A percentile compares a stretch with the other conserved stretches of the same genome.
Evolutionary conservation across 2,113 vertebrate species (phyloP).

Genomic region (Microtus richardsoni): DNA sequence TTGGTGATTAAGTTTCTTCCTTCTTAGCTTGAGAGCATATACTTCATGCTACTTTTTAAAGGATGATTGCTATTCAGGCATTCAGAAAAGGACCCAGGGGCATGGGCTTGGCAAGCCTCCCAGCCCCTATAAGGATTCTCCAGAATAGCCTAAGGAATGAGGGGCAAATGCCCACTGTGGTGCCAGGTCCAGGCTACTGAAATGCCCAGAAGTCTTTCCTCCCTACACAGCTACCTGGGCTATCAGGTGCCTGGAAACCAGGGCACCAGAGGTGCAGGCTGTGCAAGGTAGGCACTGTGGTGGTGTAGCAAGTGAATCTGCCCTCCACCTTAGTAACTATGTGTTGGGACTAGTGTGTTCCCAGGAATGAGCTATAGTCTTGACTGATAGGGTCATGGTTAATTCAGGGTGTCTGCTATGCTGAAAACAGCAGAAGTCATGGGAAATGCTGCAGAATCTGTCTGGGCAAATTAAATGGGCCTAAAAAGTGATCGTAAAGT

Average conservation of each 20-base stretch:
- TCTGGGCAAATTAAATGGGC: not conserved
- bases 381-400: not conserved
- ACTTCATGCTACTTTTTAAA: not conserved
- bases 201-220: no score
- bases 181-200: no score
- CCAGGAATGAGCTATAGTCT: not conserved
- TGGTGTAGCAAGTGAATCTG: not conserved
- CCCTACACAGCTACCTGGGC: no score
- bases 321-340: not conserved
- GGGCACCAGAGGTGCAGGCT: not conserved
- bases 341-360: not conserved
- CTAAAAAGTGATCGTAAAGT: not conserved
- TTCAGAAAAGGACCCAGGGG: not conserved
- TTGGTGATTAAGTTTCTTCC: not conserved
- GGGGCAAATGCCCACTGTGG: not conserved
- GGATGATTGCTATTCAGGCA: not conserved
- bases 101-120: not conserved
- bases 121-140: no score
- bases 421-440: not conserved
- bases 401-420: not conserved
- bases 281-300: fast-evolving
- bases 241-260: not conserved
- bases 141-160: not conserved
- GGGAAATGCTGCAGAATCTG: not conserved
- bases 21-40: not conserved